These are phyloP conservation scores for Ditula angustiorana DNA, from an alignment of 2,888 invertebrate genomes.

Conservation along the genomic window DNA sequence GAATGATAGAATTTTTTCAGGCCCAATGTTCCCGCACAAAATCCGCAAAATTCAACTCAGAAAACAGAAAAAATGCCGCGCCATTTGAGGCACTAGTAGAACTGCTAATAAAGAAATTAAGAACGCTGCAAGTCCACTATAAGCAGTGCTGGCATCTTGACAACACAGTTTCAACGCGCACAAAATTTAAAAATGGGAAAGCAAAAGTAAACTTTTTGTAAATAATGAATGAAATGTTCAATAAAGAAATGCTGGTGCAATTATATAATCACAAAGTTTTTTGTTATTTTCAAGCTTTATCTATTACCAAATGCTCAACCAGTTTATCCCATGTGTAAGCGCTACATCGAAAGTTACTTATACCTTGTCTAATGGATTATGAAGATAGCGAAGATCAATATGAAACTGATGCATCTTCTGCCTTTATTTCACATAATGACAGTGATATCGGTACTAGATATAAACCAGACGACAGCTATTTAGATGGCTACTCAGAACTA, in stretches of 20 bases:
- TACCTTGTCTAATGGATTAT: background rate
- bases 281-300: background rate
- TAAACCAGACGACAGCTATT: background rate
- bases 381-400: background rate
- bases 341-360: background rate
- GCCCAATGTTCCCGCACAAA: too few species aligned
- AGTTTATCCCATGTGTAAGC: background rate
- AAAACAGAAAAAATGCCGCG: too few species aligned
- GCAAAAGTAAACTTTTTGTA: background rate
- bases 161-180: conserved; percentile 30
- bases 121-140: background rate
- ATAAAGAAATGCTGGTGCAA: background rate
- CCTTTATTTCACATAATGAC: background rate
- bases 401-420: background rate
- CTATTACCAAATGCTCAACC: background rate
- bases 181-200: conserved; percentile 52
- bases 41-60: too few species aligned
- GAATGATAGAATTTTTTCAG: too few species aligned
- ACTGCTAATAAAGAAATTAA: background rate
- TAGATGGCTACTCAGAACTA: background rate
- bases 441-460: conserved; percentile 1
- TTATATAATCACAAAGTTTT: background rate
- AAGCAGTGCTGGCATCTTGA: conserved; percentile 20
- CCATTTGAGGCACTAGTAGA: background rate
- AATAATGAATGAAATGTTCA: background rate